phyloP scores from a whole-genome alignment of 1,140 invertebrate genomes.

The Gonioctena quinquepunctata region DNA sequence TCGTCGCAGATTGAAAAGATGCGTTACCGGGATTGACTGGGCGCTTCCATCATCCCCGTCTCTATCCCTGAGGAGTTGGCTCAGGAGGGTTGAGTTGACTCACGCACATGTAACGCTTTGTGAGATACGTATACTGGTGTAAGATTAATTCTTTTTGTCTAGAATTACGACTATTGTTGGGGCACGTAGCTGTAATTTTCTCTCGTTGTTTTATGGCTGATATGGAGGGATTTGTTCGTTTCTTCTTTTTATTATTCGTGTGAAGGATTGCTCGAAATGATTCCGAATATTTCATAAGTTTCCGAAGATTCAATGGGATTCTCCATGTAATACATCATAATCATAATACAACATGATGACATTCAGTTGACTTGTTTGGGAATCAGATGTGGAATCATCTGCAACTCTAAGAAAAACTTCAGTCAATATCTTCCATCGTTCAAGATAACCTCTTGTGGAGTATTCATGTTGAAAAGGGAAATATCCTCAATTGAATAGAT shows the following conservation, averaged over 20 bases:
- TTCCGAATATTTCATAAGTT: too few relatives aligned
- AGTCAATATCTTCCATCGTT: too few relatives aligned
- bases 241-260: neutral
- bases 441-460: too few relatives aligned
- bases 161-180: constrained; percentile 11
- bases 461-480: too few relatives aligned
- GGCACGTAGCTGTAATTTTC: constrained; percentile 1
- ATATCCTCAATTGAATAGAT: too few relatives aligned
- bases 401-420: too few relatives aligned
- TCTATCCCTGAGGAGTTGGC: constrained; percentile 45
- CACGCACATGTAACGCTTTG: constrained; percentile 35
- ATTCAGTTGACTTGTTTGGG: too few relatives aligned
- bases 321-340: too few relatives aligned
- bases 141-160: constrained; percentile 21
- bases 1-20: constrained; percentile 53
- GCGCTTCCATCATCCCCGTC: constrained; percentile 49
- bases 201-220: neutral
- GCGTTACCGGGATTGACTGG: constrained; percentile 51
- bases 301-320: too few relatives aligned
- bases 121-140: constrained; percentile 16
- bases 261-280: too few relatives aligned
- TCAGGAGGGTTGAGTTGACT: constrained; percentile 50
- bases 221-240: neutral
- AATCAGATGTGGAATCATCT: too few relatives aligned
- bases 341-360: too few relatives aligned